phyloP scores from a whole-genome alignment of 2,888 invertebrate genomes.

The Chloroclysta siterata region DNA sequence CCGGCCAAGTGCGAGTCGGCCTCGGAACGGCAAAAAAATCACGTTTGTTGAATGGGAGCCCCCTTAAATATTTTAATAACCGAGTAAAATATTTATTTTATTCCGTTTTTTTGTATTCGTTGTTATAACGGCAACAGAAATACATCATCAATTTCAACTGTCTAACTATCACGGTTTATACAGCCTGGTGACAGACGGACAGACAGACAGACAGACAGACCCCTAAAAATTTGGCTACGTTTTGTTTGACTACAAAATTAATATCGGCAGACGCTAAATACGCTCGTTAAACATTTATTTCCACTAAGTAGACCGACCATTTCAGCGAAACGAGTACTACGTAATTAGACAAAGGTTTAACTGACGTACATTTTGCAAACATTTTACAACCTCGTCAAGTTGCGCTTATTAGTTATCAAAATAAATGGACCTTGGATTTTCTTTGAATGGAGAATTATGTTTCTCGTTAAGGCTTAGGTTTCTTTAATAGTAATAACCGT shows the following conservation, averaged over 20 bases:
- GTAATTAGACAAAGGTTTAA: conserved; percentile 41
- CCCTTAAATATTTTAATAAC: too few relatives aligned
- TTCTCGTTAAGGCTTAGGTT: conserved; percentile 21
- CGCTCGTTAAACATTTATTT: neutral
- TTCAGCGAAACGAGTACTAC: conserved; percentile 7
- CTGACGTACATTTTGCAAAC: conserved; percentile 26
- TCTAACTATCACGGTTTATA: too few relatives aligned
- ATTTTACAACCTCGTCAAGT: conserved; percentile 38
- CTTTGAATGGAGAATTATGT: conserved; percentile 34
- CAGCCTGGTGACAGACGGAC: too few relatives aligned
- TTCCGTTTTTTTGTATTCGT: too few relatives aligned
- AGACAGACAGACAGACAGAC: too few relatives aligned
- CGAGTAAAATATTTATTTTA: too few relatives aligned
- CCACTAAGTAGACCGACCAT: conserved; percentile 3
- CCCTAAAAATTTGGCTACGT: too few relatives aligned
- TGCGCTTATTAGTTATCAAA: conserved; percentile 34
- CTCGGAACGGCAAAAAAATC: too few relatives aligned
- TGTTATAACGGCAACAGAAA: too few relatives aligned
- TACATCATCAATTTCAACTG: too few relatives aligned
- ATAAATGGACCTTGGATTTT: conserved; percentile 40
- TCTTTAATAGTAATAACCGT: neutral
- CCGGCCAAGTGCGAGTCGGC: too few relatives aligned
- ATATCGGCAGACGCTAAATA: neutral
- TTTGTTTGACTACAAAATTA: neutral
- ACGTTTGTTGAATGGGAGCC: too few relatives aligned